Evolutionary conservation across 2,113 vertebrate genomes (phyloP).

Genomic region (Haemorhous mexicanus): DNA sequence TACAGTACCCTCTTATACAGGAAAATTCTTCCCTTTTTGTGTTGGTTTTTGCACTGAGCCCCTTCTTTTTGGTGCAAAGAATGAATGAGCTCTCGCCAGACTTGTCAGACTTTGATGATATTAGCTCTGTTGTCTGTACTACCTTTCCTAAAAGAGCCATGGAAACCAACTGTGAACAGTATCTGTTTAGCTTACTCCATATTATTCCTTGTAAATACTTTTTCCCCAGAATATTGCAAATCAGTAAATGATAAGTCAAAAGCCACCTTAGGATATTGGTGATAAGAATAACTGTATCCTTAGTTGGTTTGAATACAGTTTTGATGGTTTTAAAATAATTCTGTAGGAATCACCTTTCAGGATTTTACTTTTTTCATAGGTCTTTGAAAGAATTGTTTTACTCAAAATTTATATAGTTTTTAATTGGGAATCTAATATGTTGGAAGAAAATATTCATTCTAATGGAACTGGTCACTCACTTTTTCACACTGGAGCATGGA

Average conservation of each 20-base stretch:
- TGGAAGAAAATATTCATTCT: neutral
- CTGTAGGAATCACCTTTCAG: neutral
- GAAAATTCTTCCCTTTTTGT: neutral
- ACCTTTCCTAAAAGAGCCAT: neutral
- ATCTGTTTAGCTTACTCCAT: neutral
- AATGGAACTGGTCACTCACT: constrained; percentile 62
- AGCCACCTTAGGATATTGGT: neutral
- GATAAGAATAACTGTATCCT: neutral
- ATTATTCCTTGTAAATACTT: neutral
- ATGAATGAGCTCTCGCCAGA: neutral
- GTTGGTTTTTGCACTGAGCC: neutral
- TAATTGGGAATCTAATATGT: neutral
- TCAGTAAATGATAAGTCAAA: neutral
- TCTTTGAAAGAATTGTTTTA: neutral
- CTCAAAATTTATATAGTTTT: neutral
- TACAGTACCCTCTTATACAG: neutral
- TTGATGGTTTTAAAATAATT: neutral
- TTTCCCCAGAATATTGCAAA: neutral
- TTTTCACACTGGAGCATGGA: constrained; percentile 76
- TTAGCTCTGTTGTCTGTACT: neutral
- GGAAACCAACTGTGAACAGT: neutral
- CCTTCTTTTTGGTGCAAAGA: neutral
- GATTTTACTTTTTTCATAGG: neutral
- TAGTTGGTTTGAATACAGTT: neutral
- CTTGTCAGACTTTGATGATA: neutral